Conservation (phyloP, 2,888 invertebrate genomes). For the Crocallis elinguaria region DNA sequence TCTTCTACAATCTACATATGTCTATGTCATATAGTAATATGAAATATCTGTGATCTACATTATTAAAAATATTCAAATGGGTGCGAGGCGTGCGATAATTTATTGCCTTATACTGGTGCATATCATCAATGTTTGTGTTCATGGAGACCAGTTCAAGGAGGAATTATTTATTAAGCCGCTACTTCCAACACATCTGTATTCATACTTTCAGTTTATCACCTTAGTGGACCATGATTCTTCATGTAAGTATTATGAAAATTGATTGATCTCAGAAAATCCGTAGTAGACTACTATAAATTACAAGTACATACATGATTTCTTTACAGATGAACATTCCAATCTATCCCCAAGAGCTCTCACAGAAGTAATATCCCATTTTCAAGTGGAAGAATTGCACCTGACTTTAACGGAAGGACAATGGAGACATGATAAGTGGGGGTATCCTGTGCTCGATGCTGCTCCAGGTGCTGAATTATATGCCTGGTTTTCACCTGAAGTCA, state of each 20-base stretch:
- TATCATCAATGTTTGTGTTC: slow-evolving; percentile 38
- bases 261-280: neutral
- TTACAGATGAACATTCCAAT: slow-evolving; percentile 92
- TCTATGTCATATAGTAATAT: too few relatives aligned
- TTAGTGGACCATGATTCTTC: slow-evolving; percentile 86
- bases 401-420: slow-evolving; percentile 97
- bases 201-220: slow-evolving; percentile 96
- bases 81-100: slow-evolving; percentile 18
- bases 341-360: slow-evolving; percentile 95
- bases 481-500: slow-evolving; percentile 91
- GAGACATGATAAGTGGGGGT: slow-evolving; percentile 97
- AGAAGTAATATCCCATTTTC: slow-evolving; percentile 93
- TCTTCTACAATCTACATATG: too few relatives aligned
- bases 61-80: too few relatives aligned
- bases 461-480: slow-evolving; percentile 97
- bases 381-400: slow-evolving; percentile 95
- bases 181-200: slow-evolving; percentile 92
- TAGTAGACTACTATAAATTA: neutral
- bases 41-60: too few relatives aligned
- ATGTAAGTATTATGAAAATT: slow-evolving; percentile 80
- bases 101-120: slow-evolving; percentile 32
- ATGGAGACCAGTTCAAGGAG: slow-evolving; percentile 91
- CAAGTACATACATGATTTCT: neutral
- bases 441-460: slow-evolving; percentile 94
- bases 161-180: slow-evolving; percentile 95